phyloP scores from a whole-genome alignment of 1,140 invertebrate species.

The Camponotus pennsylvanicus region DNA sequence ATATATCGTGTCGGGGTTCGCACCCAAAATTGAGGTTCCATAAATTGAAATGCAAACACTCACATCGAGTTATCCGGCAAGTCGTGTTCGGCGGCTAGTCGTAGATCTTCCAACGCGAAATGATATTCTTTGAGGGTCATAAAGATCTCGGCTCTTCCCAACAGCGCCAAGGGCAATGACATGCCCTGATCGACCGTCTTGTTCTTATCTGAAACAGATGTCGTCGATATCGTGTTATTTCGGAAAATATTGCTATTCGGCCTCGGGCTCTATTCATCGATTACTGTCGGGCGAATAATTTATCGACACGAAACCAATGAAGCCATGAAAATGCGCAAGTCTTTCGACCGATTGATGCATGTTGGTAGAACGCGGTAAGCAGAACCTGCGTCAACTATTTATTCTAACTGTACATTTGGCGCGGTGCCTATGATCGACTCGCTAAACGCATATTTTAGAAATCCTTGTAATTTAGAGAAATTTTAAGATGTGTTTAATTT shows the following conservation, averaged over 20 bases:
- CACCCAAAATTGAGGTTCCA: background rate
- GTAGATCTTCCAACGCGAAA: conserved; percentile 88
- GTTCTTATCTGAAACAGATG: conserved; percentile 82
- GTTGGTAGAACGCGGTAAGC: conserved; percentile 6
- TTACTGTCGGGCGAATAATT: background rate
- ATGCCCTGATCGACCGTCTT: conserved; percentile 87
- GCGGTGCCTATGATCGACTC: background rate
- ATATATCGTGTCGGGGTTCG: too few relatives aligned
- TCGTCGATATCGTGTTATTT: conserved; percentile 23
- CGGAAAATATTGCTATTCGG: background rate
- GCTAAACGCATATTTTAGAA: background rate
- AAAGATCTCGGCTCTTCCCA: conserved; percentile 87
- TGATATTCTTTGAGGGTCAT: conserved; percentile 85
- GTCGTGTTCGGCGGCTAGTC: conserved; percentile 87
- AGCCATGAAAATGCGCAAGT: conserved; percentile 10
- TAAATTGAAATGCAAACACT: background rate
- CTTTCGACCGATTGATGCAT: conserved; percentile 17
- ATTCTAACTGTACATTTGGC: conserved; percentile 35
- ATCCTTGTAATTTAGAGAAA: background rate
- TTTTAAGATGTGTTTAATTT: background rate
- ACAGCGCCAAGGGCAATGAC: conserved; percentile 88
- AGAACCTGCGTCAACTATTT: conserved; percentile 31
- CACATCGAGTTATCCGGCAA: conserved; percentile 50
- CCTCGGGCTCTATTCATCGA: background rate
- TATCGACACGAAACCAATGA: conserved; percentile 28